A percentile compares a stretch with the other conserved stretches of the same genome.
Conservation (phyloP, 2,888 invertebrate genomes). For the Nezara viridula region DNA sequence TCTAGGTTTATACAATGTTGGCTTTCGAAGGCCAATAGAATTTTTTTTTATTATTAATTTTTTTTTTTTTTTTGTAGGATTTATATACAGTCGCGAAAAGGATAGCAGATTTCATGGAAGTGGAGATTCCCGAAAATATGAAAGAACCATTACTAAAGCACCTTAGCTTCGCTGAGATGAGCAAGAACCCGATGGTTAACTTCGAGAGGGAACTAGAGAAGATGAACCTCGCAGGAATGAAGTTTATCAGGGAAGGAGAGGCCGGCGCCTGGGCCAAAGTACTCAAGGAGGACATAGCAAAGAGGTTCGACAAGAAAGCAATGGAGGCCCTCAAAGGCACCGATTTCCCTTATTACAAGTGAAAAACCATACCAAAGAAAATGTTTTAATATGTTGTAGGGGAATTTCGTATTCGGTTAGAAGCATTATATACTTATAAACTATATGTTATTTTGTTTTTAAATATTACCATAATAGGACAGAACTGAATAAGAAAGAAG, state of each 20-base stretch:
- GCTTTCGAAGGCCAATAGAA: too few relatives aligned
- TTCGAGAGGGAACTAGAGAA: constrained; percentile 69
- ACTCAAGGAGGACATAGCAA: constrained; percentile 66
- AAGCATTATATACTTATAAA: not conserved
- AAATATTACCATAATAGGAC: not conserved
- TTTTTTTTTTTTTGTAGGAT: constrained; percentile 67
- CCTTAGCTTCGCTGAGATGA: constrained; percentile 74
- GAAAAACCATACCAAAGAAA: not conserved
- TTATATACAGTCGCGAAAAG: constrained; percentile 69
- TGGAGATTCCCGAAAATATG: constrained; percentile 68
- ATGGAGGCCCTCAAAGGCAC: constrained; percentile 60
- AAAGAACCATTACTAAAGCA: constrained; percentile 69
- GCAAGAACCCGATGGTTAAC: constrained; percentile 74
- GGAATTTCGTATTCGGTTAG: not conserved
- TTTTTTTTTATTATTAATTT: too few relatives aligned
- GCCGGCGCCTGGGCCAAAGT: constrained; percentile 69
- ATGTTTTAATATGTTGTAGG: not conserved
- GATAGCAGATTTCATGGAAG: constrained; percentile 70
- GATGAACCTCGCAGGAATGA: constrained; percentile 67
- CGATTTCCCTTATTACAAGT: constrained; percentile 62
- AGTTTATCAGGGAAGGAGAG: constrained; percentile 71
- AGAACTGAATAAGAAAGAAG: not conserved
- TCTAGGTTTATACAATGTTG: too few relatives aligned
- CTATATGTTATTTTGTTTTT: not conserved
- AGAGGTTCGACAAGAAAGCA: constrained; percentile 68